Conservation (phyloP, 1,140 invertebrate species). For the Zophobas atratus region DNA sequence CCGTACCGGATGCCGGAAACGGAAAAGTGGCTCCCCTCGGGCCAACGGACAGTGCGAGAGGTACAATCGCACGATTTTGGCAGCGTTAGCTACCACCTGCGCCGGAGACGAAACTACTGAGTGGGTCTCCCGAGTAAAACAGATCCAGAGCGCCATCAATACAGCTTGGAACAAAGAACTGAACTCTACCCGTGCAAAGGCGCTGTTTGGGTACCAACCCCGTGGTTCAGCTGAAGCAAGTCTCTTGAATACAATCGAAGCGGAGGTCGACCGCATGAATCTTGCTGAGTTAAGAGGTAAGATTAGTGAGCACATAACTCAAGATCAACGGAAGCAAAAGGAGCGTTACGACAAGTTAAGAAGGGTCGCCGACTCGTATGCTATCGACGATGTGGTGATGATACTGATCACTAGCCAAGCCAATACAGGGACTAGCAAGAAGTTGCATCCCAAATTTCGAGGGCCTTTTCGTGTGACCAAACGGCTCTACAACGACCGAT, state of each 20-base stretch:
- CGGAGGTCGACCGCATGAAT: background rate
- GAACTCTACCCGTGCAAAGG: background rate
- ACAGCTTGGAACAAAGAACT: background rate
- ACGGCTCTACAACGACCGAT: conserved; percentile 7
- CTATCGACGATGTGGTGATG: background rate
- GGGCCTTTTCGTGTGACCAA: conserved; percentile 10
- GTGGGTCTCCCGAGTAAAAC: background rate
- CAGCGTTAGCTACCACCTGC: conserved; percentile 26
- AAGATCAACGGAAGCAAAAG: background rate
- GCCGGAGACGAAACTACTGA: background rate
- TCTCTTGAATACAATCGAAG: background rate
- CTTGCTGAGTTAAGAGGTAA: background rate
- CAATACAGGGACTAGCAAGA: conserved; percentile 10
- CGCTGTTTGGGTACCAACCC: background rate
- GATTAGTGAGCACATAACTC: background rate
- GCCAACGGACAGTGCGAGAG: conserved; percentile 59
- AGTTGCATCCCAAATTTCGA: conserved; percentile 12
- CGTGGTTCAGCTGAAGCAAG: background rate
- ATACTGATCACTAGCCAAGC: background rate
- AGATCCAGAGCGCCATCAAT: background rate
- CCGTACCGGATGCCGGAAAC: too few relatives aligned
- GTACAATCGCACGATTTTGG: conserved; percentile 51
- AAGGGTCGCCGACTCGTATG: background rate
- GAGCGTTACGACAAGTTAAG: background rate
- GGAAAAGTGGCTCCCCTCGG: conserved; percentile 42